phyloP scores from a whole-genome alignment of 2,888 invertebrate genomes.

The Thecocarcelia acutangulata region DNA sequence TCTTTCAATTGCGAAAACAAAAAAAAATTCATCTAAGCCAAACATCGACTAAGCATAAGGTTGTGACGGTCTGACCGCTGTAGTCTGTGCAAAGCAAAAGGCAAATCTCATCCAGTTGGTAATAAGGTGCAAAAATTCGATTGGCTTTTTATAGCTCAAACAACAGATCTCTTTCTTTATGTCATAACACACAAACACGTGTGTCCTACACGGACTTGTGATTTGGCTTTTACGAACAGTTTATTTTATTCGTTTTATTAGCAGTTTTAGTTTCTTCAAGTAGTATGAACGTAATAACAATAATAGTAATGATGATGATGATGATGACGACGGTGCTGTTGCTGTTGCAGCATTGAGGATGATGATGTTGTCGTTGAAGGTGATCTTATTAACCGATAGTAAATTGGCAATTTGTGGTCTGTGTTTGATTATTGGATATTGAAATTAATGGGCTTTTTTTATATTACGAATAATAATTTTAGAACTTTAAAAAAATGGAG shows the following conservation, averaged over 20 bases:
- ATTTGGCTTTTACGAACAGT: slow-evolving; percentile 17
- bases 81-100: slow-evolving; percentile 11
- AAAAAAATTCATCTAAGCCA: background rate
- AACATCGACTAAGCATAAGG: slow-evolving; percentile 7
- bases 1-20: slow-evolving; percentile 27
- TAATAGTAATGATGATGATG: slow-evolving; percentile 40
- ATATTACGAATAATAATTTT: slow-evolving; percentile 3
- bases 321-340: slow-evolving; percentile 6
- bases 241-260: slow-evolving; percentile 9
- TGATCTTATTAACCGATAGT: slow-evolving; percentile 67
- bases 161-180: slow-evolving; percentile 27
- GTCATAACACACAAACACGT: background rate
- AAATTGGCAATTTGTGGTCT: slow-evolving; percentile 66
- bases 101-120: slow-evolving; percentile 61
- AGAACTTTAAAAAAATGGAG: background rate
- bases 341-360: slow-evolving; percentile 1
- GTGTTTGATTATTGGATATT: slow-evolving; percentile 65
- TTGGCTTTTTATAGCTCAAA: slow-evolving; percentile 44
- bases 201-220: slow-evolving; percentile 14
- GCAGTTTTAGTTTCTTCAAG: slow-evolving; percentile 11
- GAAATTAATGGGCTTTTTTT: slow-evolving; percentile 57
- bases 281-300: slow-evolving; percentile 41
- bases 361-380: slow-evolving; percentile 38
- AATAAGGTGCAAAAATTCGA: slow-evolving; percentile 67
- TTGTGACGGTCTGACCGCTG: slow-evolving; percentile 24